phyloP scores from a whole-genome alignment of 2,888 invertebrate species.

The Rhagonycha lutea region DNA sequence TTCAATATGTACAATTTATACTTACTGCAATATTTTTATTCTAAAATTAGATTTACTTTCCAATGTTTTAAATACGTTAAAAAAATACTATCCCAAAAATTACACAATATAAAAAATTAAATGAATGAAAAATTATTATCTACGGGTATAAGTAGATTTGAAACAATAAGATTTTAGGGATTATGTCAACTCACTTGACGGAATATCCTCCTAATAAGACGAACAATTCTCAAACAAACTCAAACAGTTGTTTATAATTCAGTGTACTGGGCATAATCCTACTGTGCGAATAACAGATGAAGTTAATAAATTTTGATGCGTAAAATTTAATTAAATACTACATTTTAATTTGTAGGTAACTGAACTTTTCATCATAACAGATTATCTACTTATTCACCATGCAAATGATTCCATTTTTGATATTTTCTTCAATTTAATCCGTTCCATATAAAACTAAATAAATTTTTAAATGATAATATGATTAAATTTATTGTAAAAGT shows the following conservation, averaged over 20 bases:
- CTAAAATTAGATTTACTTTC: not conserved
- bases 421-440: not conserved
- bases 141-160: no score
- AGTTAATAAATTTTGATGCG: not conserved
- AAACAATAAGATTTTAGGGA: not conserved
- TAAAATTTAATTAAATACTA: not conserved
- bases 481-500: not conserved
- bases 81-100: not conserved
- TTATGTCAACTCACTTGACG: not conserved
- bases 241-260: not conserved
- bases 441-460: not conserved
- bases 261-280: not conserved
- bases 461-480: not conserved
- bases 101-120: not conserved
- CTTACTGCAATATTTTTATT: not conserved
- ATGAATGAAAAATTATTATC: not conserved
- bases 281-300: not conserved
- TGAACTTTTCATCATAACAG: not conserved
- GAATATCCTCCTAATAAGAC: not conserved
- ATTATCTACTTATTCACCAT: no score
- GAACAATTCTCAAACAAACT: no score
- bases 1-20: not conserved
- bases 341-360: not conserved
- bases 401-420: not conserved
- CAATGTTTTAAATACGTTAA: not conserved